Percentiles rank a stretch among this genome's conserved stretches.
Evolutionary conservation across 2,888 invertebrate species (phyloP).

Genomic region (Eupithecia vulgata): DNA sequence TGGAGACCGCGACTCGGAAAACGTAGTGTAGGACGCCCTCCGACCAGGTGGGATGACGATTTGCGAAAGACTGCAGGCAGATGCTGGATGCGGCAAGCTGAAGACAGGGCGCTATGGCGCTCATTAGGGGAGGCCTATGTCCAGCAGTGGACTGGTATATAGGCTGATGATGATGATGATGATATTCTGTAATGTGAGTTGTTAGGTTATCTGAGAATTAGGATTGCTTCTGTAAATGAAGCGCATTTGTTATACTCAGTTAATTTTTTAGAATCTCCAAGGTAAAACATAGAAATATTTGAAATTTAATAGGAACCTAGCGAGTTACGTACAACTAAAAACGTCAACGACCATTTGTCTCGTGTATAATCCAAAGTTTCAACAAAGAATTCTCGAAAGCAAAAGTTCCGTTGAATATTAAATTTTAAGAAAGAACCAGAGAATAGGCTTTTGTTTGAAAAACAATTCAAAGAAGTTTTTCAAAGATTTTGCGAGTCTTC

Average conservation of each 20-base stretch:
- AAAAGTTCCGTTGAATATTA: not conserved
- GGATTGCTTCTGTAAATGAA: not conserved
- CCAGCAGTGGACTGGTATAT: too few relatives aligned
- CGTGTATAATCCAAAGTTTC: not conserved
- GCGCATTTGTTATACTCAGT: not conserved
- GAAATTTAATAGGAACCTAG: not conserved
- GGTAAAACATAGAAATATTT: not conserved
- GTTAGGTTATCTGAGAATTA: not conserved
- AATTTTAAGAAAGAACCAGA: conserved; percentile 4
- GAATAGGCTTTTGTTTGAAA: conserved; percentile 13
- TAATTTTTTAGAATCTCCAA: too few relatives aligned
- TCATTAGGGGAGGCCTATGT: too few relatives aligned
- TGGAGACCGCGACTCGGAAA: too few relatives aligned
- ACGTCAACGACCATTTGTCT: not conserved
- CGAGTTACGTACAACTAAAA: not conserved
- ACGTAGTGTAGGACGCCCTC: too few relatives aligned
- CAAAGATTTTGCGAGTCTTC: not conserved
- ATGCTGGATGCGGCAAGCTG: too few relatives aligned
- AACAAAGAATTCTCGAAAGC: not conserved
- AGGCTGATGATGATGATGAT: too few relatives aligned
- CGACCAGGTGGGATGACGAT: too few relatives aligned
- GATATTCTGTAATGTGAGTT: too few relatives aligned
- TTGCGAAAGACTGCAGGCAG: too few relatives aligned
- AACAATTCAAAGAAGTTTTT: not conserved
- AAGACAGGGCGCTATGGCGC: too few relatives aligned